phyloP scores from a whole-genome alignment of 2,113 vertebrate genomes.

The Elephantulus edwardii region DNA sequence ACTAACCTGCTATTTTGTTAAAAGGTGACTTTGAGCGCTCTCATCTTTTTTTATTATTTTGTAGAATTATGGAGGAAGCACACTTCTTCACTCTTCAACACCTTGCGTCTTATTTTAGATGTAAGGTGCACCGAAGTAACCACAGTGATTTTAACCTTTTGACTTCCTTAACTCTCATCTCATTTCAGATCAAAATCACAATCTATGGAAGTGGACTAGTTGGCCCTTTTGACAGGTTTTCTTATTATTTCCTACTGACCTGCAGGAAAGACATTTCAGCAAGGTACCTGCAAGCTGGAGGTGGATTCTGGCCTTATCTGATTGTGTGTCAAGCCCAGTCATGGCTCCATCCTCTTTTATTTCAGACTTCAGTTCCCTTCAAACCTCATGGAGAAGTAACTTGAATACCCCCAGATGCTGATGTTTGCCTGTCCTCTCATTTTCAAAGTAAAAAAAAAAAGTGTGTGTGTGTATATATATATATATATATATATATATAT shows the following conservation, averaged over 20 bases:
- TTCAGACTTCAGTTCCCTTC: conserved; percentile 67
- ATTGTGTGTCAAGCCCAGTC: conserved; percentile 52
- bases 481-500: no score
- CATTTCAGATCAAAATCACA: conserved; percentile 67
- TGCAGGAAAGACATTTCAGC: conserved; percentile 59
- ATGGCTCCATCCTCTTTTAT: conserved; percentile 51
- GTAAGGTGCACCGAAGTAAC: conserved; percentile 68
- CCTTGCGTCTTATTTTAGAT: conserved; percentile 65
- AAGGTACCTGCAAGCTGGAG: conserved; percentile 65
- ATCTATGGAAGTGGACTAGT: conserved; percentile 66
- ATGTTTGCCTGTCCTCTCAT: not conserved
- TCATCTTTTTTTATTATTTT: conserved; percentile 11
- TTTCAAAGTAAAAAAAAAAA: conserved; percentile 53
- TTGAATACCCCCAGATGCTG: conserved; percentile 56
- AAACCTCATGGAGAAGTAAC: conserved; percentile 43
- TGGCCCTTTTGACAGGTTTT: conserved; percentile 72
- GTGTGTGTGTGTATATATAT: no score
- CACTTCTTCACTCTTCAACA: conserved; percentile 33
- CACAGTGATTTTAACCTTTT: conserved; percentile 72
- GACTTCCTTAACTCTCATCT: conserved; percentile 59
- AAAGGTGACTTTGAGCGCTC: conserved; percentile 22
- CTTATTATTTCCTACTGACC: conserved; percentile 71
- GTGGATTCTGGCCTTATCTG: conserved; percentile 66
- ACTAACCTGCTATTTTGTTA: not conserved
- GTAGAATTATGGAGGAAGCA: conserved; percentile 42